Base-by-base conservation (phyloP, 2,113 vertebrate species). In the Pogona vitticeps region DNA sequence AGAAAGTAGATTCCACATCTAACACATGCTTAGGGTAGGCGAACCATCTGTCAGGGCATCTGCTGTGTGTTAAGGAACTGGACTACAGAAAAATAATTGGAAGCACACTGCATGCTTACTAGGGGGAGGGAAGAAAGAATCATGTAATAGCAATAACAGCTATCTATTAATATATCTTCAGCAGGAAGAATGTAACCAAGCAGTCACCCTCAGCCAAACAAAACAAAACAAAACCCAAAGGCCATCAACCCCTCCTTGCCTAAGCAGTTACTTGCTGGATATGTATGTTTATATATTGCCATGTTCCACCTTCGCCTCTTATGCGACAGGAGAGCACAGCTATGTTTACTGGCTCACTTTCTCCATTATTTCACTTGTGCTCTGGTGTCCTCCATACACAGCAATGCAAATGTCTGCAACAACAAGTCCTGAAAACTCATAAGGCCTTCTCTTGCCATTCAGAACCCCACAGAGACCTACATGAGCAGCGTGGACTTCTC, bases 61-160 rank as follows among this genome's bases (percentile, higher is more conserved):
- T 86, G 78, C 20, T 90, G 59, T 0, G 0, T 78, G 72, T 94
- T 89, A 94, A 40, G 79, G 89, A 91, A 76, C 72, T 61, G 82
- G 79, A 82, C 56, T 75, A 76, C 8, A 71, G 15, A 0, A 84
- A 18, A 91, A 40, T 91, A 93, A 96, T 56, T 92, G 70, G 89
- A 94, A 95, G 91, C 89, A 92, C 31, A 52, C 80, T 88, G 82
- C 65, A 86, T 13, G 42, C n/a, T 86, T 91, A 88, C 75, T 58
- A 21, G 26, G 26, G 40, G 38, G 33, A 20, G 15, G 6, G 3
- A 38, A 94, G 90, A 89, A 59, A 1, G 38, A 63, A 86, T 23
- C 36, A 84, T 23, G 15, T 71, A 88, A 82, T 63, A 89, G 77
- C 46, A 83, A 70, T 26, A 89, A 77, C 36, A 73, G 52, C 56